Evolutionary conservation across 2,113 vertebrate genomes (phyloP), one percentile per base, ranked within the genome.

Genomic region (Nerophis ophidion): DNA sequence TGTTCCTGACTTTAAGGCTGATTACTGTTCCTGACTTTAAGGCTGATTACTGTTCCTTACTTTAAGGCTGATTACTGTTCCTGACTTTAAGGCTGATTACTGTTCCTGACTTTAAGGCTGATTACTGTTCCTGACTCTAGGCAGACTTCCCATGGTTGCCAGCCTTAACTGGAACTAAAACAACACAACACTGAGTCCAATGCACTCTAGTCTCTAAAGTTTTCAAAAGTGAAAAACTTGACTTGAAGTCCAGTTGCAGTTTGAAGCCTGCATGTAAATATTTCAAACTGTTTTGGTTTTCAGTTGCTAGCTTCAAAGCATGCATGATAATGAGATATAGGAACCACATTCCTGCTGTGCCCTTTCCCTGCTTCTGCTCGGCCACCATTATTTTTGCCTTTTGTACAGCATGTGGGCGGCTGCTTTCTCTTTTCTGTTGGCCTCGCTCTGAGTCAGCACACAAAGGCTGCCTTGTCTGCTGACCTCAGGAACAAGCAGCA

Each of bases 401-500:
- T 80, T 80, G 57, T 70, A 81, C 77, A 70, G 74, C 79, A 70
- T 70, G 81, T 74, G 76, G 80, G 72, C 65, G 70, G 57, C 51
- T 76, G 66, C 56, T 77, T 57, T 70, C 78, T 60, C 36, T 78
- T 42, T 16, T 74, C 61, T 68, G 65, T 70, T 73, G 61, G 72
- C 75, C 72, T 68, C 69, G 63, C 50, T 75, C 60, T 76, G 63
- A 26, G 40, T 51, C 60, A 17, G 45, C 63, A 74, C 65, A 88
- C 85, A 88, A 86, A 81, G 85, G 77, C 26, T 0, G 61, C 59
- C 70, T 87, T 88, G 84, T 88, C 64, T 66, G 68, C 68, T 58
- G 55, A 77, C 55, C 63, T 46, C 68, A 67, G 77, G 81, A 56
- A 84, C 77, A 72, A 53, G 66, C 71, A 26, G 26, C 26, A 26